These are phyloP conservation scores for Sebastes diaconus DNA, from an alignment of 2,797 vertebrate genomes.

Conservation along the genomic window DNA sequence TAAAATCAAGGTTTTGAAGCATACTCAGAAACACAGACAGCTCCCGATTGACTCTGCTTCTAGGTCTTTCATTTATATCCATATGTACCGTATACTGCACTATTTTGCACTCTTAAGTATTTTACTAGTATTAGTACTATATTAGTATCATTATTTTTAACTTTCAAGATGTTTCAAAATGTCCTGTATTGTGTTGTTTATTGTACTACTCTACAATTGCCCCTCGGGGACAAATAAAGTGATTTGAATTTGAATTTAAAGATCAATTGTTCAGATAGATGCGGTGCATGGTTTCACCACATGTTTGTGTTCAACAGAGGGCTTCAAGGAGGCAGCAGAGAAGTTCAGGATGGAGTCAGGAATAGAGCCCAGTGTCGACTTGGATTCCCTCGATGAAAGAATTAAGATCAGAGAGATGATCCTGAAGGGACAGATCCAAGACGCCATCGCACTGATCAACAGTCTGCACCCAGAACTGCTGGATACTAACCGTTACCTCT, in stretches of 20 bases:
- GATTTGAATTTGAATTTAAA: background rate
- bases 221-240: too few species aligned
- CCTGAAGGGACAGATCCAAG: slow-evolving; percentile 96
- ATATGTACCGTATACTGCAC: too few species aligned
- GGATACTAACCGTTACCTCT: slow-evolving; percentile 97
- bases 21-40: too few species aligned
- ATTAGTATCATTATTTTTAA: too few species aligned
- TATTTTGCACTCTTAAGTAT: too few species aligned
- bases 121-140: too few species aligned
- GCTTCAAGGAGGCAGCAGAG: slow-evolving; percentile 98
- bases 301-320: slow-evolving; percentile 82
- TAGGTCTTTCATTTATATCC: too few species aligned
- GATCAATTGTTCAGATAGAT: background rate
- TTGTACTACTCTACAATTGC: too few species aligned
- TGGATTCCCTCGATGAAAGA: slow-evolving; percentile 96
- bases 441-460: slow-evolving; percentile 96
- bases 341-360: slow-evolving; percentile 99
- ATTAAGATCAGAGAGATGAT: slow-evolving; percentile 99
- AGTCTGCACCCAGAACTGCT: slow-evolving; percentile 96
- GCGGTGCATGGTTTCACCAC: background rate
- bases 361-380: slow-evolving; percentile 95
- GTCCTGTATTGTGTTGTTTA: too few species aligned
- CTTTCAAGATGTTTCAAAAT: too few species aligned
- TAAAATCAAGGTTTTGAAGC: too few species aligned
- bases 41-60: too few species aligned